Percentiles rank a stretch among this genome's conserved stretches.
Evolutionary conservation across 2,888 invertebrate genomes (phyloP).

Genomic region (Lithophane semibrunnea): DNA sequence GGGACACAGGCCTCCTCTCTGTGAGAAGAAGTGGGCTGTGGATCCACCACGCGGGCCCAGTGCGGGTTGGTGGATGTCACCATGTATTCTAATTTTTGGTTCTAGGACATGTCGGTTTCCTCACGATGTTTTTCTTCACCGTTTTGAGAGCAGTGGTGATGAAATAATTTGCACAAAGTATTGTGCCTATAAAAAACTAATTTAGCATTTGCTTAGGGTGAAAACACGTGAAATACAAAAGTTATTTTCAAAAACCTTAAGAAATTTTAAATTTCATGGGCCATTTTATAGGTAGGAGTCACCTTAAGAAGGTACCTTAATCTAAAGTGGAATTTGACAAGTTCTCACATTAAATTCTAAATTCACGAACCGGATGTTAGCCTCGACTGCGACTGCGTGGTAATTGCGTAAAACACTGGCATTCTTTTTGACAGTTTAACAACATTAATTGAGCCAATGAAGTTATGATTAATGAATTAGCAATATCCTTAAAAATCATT

Average conservation of each 20-base stretch:
- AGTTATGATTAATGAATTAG: not conserved
- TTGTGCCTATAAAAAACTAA: not conserved
- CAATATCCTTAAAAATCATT: too few species aligned
- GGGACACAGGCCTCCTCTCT: not conserved
- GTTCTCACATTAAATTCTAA: too few species aligned
- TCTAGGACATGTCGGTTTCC: not conserved
- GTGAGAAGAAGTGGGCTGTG: not conserved
- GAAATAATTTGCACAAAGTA: not conserved
- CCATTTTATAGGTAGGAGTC: too few species aligned
- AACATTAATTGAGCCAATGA: not conserved
- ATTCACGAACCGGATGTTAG: too few species aligned
- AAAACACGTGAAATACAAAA: too few species aligned
- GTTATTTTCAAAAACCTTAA: not conserved
- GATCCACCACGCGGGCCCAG: not conserved
- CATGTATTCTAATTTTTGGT: too few species aligned
- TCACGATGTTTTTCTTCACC: not conserved
- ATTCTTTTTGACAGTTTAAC: not conserved
- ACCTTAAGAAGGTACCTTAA: not conserved
- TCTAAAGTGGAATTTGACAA: too few species aligned
- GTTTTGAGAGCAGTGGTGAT: not conserved
- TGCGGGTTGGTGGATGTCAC: not conserved
- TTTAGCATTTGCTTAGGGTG: too few species aligned
- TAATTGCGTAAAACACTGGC: too few species aligned
- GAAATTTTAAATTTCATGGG: not conserved
- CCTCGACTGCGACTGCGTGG: not conserved